Conservation (phyloP, 1,140 invertebrate species). For the Heliconius eleuchia region DNA sequence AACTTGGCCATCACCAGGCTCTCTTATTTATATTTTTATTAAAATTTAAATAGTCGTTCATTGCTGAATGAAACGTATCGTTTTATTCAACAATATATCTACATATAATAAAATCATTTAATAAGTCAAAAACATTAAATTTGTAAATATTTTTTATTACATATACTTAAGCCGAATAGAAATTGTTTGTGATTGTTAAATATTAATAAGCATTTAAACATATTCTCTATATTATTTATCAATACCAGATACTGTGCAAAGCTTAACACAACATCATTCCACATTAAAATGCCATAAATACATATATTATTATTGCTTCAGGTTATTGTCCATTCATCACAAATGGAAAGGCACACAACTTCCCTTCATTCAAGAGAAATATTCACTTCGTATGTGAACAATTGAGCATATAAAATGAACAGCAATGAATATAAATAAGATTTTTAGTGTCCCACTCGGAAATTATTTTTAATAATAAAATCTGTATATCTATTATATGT, state of each 20-base stretch:
- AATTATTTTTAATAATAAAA: neutral
- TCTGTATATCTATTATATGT: no score
- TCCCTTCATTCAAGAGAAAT: constrained; percentile 68
- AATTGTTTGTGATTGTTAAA: neutral
- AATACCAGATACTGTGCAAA: neutral
- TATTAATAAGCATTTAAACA: neutral
- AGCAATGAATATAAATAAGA: constrained; percentile 72
- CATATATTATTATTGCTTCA: constrained; percentile 49
- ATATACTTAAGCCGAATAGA: no score
- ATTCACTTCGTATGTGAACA: constrained; percentile 64
- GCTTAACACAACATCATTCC: neutral
- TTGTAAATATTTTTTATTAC: neutral
- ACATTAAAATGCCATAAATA: constrained; percentile 40
- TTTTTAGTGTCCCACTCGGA: constrained; percentile 37
- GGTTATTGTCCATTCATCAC: constrained; percentile 75
- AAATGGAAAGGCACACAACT: constrained; percentile 60
- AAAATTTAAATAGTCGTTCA: no score
- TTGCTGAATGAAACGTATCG: no score
- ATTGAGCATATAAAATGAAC: constrained; percentile 55
- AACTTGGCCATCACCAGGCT: no score
- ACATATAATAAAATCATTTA: neutral
- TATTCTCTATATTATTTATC: neutral
- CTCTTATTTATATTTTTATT: no score
- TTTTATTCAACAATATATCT: no score
- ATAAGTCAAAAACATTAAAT: neutral